Percentiles rank a stretch among this genome's conserved stretches.
Conservation (phyloP, 2,888 invertebrate genomes). For the Chesias legatella region DNA sequence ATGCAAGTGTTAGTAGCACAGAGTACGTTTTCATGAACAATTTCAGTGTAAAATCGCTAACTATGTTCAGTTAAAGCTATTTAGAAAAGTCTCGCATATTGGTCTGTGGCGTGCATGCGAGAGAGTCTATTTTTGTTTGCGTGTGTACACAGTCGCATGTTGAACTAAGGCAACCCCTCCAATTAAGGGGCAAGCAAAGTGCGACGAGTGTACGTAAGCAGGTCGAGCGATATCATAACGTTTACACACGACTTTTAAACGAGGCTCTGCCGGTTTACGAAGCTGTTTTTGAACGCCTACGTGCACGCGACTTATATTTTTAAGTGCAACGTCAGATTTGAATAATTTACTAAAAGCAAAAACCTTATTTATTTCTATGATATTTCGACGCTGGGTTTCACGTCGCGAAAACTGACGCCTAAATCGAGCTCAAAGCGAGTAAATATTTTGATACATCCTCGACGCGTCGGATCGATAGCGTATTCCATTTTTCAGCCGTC, state of each 20-base stretch:
- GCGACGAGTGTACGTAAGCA: slow-evolving; percentile 69
- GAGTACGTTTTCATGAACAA: slow-evolving; percentile 59
- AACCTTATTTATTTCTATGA: too few relatives aligned
- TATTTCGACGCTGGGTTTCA: too few relatives aligned
- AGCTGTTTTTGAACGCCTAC: slow-evolving; percentile 38
- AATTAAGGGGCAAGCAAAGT: slow-evolving; percentile 72
- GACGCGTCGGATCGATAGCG: too few relatives aligned
- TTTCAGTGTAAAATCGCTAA: slow-evolving; percentile 59
- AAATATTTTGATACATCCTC: too few relatives aligned
- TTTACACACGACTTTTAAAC: slow-evolving; percentile 67
- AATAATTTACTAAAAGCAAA: background rate
- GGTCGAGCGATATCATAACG: slow-evolving; percentile 67
- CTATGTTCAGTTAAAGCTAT: slow-evolving; percentile 50
- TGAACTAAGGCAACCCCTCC: slow-evolving; percentile 59
- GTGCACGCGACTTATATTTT: slow-evolving; percentile 32
- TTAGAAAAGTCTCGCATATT: slow-evolving; percentile 45
- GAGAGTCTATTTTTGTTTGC: slow-evolving; percentile 60
- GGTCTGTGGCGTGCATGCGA: slow-evolving; percentile 37
- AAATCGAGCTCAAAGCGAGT: too few relatives aligned
- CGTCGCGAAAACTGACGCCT: too few relatives aligned
- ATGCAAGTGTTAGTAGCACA: slow-evolving; percentile 32
- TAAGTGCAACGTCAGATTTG: slow-evolving; percentile 6
- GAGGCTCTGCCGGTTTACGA: slow-evolving; percentile 52
- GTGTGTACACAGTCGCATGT: slow-evolving; percentile 55
- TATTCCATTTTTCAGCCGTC: too few relatives aligned